Evolutionary conservation across 2,113 vertebrate species (phyloP).

Genomic region (Phoenicopterus ruber): DNA sequence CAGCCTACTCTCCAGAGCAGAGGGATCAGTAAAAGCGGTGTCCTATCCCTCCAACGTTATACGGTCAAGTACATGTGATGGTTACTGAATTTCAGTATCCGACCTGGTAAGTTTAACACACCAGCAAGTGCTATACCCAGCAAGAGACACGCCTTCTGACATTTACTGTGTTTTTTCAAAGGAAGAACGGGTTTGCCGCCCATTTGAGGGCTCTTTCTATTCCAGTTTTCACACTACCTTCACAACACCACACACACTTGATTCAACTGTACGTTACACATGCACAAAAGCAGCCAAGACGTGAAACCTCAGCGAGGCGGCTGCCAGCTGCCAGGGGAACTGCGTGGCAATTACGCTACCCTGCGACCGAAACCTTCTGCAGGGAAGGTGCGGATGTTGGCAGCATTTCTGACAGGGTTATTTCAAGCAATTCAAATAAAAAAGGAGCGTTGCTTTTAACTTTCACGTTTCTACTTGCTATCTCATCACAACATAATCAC

Average conservation of each 20-base stretch:
- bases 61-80: neutral
- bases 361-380: neutral
- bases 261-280: neutral
- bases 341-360: accelerated
- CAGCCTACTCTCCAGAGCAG: neutral
- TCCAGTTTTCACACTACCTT: neutral
- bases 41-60: accelerated
- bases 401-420: neutral
- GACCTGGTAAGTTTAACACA: neutral
- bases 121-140: neutral
- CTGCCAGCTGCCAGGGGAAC: neutral
- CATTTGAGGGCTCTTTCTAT: neutral
- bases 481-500: neutral
- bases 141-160: neutral
- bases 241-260: neutral
- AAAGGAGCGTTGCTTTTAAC: neutral
- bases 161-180: neutral
- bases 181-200: neutral
- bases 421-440: neutral
- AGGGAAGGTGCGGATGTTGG: neutral
- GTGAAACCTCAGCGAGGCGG: neutral
- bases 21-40: neutral
- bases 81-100: neutral
- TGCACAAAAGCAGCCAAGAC: neutral
- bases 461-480: neutral